Conservation (phyloP, 2,113 vertebrate genomes). For the Megaceryle maxima region DNA sequence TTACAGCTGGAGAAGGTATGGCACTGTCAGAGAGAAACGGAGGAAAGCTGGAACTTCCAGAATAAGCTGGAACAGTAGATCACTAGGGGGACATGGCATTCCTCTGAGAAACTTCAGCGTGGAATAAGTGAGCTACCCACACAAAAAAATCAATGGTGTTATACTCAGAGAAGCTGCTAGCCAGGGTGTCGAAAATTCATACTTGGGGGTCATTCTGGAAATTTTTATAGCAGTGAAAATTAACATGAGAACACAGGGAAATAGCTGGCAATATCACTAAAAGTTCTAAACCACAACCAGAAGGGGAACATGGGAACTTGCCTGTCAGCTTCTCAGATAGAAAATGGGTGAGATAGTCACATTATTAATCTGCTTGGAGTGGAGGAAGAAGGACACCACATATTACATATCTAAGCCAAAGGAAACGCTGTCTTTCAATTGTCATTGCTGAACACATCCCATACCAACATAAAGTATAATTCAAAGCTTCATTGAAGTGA, state of each 20-base stretch:
- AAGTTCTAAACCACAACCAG: not conserved
- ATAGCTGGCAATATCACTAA: not conserved
- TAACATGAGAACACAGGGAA: not conserved
- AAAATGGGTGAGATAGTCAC: not conserved
- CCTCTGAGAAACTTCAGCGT: not conserved
- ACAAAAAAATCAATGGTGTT: not conserved
- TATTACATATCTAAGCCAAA: not conserved
- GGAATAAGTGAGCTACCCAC: not conserved
- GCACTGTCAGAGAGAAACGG: not conserved
- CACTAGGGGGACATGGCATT: not conserved
- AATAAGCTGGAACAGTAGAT: not conserved
- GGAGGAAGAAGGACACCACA: not conserved
- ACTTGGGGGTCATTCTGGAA: not conserved
- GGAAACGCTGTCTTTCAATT: not conserved
- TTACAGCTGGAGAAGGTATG: not conserved
- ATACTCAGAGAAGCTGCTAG: not conserved
- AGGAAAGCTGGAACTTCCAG: not conserved
- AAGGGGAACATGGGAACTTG: not conserved
- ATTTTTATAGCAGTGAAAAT: not conserved
- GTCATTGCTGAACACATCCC: not conserved
- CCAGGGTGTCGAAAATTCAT: not conserved
- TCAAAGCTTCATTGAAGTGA: not conserved
- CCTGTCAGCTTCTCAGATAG: not conserved
- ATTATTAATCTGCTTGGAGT: not conserved
- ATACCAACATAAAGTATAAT: not conserved